A percentile compares a stretch with the other conserved stretches of the same genome.
These are phyloP conservation scores for Tenthredo scrophulariae DNA, from an alignment of 2,888 invertebrate species.

Conservation along the genomic window DNA sequence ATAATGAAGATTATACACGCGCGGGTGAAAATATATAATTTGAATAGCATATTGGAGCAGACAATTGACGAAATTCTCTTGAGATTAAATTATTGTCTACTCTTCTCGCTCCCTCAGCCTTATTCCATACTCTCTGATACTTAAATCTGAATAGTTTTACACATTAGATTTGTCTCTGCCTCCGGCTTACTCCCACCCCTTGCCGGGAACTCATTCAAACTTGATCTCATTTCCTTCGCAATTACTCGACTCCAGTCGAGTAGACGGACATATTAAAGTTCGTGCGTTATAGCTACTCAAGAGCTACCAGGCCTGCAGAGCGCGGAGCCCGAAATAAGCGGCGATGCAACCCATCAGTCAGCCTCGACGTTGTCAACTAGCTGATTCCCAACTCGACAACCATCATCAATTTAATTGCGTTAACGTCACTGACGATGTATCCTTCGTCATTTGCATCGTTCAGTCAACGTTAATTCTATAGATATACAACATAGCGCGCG, in stretches of 20 bases:
- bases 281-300: slow-evolving; percentile 17
- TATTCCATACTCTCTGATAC: slow-evolving; percentile 27
- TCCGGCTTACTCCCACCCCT: slow-evolving; percentile 42
- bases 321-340: slow-evolving; percentile 50
- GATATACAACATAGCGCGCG: background rate
- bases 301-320: background rate
- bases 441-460: slow-evolving; percentile 28
- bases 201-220: slow-evolving; percentile 70
- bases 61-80: slow-evolving; percentile 26
- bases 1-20: background rate
- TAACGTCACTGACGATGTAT: slow-evolving; percentile 29
- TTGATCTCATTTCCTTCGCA: slow-evolving; percentile 76
- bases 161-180: slow-evolving; percentile 32
- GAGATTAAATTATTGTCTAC: slow-evolving; percentile 27
- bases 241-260: slow-evolving; percentile 63
- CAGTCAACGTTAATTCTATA: slow-evolving; percentile 15
- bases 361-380: slow-evolving; percentile 36
- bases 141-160: slow-evolving; percentile 9
- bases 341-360: slow-evolving; percentile 49
- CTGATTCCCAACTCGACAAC: slow-evolving; percentile 43
- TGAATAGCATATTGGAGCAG: background rate
- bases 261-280: slow-evolving; percentile 52
- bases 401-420: slow-evolving; percentile 50
- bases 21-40: slow-evolving; percentile 20
- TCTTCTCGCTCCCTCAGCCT: slow-evolving; percentile 5